These are phyloP conservation scores for Cavia porcellus DNA, from an alignment of 2,113 vertebrate genomes.

Conservation along the genomic window DNA sequence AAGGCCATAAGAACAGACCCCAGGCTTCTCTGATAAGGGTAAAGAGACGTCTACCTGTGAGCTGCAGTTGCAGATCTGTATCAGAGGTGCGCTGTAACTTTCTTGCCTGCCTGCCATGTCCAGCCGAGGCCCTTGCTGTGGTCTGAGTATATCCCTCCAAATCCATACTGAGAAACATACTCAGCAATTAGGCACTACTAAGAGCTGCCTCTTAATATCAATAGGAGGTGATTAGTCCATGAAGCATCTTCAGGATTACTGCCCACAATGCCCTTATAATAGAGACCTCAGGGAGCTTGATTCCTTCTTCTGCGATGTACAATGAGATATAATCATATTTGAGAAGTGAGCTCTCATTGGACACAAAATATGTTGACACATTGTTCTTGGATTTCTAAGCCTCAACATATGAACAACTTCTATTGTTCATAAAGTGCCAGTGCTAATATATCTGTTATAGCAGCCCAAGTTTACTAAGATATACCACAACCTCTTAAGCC, in stretches of 20 bases:
- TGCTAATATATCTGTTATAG: not conserved
- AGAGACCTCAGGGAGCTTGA: not conserved
- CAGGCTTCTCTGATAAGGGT: not conserved
- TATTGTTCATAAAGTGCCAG: not conserved
- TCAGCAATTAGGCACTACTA: not conserved
- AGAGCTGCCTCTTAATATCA: not conserved
- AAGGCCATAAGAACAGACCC: not conserved
- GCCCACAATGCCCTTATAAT: not conserved
- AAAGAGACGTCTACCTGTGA: not conserved
- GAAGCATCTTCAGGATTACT: not conserved
- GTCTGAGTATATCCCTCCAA: not conserved
- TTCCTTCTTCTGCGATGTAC: not conserved
- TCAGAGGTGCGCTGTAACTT: rapidly evolving
- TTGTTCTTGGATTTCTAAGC: not conserved
- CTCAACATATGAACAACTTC: not conserved
- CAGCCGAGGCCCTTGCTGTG: not conserved
- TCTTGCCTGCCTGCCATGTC: not conserved
- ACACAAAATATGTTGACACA: not conserved
- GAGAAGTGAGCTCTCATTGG: not conserved
- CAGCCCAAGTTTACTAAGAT: not conserved
- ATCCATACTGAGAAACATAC: not conserved
- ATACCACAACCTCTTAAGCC: not conserved
- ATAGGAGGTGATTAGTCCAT: not conserved
- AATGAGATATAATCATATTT: not conserved
- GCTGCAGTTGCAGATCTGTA: not conserved